Base-by-base conservation (phyloP, 2,797 vertebrate genomes). In the Poecilia velifera region DNA sequence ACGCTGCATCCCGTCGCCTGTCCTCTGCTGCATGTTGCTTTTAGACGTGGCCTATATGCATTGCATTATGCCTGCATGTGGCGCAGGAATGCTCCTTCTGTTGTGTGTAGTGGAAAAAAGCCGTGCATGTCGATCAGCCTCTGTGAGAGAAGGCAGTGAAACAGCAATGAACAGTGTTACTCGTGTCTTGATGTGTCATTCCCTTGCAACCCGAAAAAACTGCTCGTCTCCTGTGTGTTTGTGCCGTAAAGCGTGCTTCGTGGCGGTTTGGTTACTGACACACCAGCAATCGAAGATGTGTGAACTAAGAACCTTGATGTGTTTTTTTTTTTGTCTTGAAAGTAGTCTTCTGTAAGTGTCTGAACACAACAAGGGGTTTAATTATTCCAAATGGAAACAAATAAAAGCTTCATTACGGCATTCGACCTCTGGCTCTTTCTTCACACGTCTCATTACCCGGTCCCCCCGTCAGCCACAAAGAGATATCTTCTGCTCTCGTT, bases 91-190 rank as follows among this genome's bases (percentile, higher is more conserved):
- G 84, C 88, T 77, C 46, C 57, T 74, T n/a, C 87, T 34, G 2
- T 79, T 66, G 46, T 66, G 70, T 87, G 72, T 79, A 66, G 62
- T 78, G 0, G 0, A 7, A 7, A 51, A 47, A 20, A 80, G 84
- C 83, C 84, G 49, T 92, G 94, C 90, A 87, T 93, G 91, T 80
- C 31, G 73, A 83, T 80, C 81, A 88, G 79, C 89, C 92, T 92
- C 92, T 91, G 91, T 87, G 92, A 92, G 93, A 93, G 87, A 91
- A 91, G 90, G 89, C 93, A 88, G 95, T 95, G 94, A 95, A 95
- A 95, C 95, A 95, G 95, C 95, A 95, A 94, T 95, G 94, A 93
- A 84, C 82, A 82, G 86, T 88, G 90, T 87, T 89, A 87, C 77
- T 76, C 85, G 82, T 91, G 81, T 90, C 90, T 85, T 79, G 80